phyloP scores from a whole-genome alignment of 2,888 invertebrate genomes.

The Aleiodes leptofemur region DNA sequence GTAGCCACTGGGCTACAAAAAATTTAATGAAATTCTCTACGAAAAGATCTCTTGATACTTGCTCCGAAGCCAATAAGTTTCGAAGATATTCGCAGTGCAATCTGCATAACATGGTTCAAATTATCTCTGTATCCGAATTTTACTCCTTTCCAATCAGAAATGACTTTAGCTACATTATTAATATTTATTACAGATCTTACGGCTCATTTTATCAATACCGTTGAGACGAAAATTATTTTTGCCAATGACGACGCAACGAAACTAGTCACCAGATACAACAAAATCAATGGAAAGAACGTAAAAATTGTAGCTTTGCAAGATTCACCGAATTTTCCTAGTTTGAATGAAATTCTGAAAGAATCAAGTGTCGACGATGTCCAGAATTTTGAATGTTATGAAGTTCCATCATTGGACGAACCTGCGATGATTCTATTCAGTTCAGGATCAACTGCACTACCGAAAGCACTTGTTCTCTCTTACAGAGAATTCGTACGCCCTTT shows the following conservation, averaged over 20 bases:
- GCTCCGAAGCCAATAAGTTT: too few relatives aligned
- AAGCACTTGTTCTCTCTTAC: conserved; percentile 49
- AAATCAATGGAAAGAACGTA: conserved; percentile 51
- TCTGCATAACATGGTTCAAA: too few relatives aligned
- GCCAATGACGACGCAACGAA: conserved; percentile 47
- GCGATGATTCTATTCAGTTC: too few relatives aligned
- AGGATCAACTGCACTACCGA: conserved; percentile 65
- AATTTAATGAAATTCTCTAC: too few relatives aligned
- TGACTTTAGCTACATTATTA: neutral
- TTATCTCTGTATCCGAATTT: too few relatives aligned
- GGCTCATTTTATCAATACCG: conserved; percentile 46
- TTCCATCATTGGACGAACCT: too few relatives aligned
- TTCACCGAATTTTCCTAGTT: conserved; percentile 33
- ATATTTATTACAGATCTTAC: conserved; percentile 56
- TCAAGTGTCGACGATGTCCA: conserved; percentile 35
- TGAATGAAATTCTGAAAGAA: neutral
- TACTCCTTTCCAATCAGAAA: neutral
- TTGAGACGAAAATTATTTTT: conserved; percentile 65
- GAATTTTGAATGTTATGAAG: conserved; percentile 30
- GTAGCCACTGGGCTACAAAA: too few relatives aligned
- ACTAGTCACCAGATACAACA: conserved; percentile 48
- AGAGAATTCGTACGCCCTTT: too few relatives aligned
- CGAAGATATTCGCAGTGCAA: too few relatives aligned
- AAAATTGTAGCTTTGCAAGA: conserved; percentile 61
- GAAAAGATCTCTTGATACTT: too few relatives aligned